Evolutionary conservation across 2,797 vertebrate species (phyloP), one percentile per base, ranked within the genome.

Genomic region (Syncerus caffer): DNA sequence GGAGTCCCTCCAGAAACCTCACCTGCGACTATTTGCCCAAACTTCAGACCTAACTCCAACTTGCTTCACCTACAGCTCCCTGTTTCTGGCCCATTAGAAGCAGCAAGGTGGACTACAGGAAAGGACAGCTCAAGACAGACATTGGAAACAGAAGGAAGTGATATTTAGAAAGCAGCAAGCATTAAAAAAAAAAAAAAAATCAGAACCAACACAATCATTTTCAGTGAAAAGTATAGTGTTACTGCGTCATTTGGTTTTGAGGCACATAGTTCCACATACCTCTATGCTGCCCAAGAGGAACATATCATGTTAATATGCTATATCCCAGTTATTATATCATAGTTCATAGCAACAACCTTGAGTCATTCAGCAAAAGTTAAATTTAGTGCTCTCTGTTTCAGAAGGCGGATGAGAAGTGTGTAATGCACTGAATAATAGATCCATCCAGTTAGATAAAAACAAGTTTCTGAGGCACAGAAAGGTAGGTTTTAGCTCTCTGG

Each of bases 321-420:
- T 45, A 76, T 14, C 71, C 25, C 85, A 64, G 3, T 7, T 21
- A 62, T 55, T 42, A 31, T 21, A 10, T 95, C 90, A 93, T 8
- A 85, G 67, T 79, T 94, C 85, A 45, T 27, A 57, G 47, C 12
- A 71, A 96, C 88, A 34, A 91, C 82, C 57, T 31, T 79, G 85
- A 97, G n/a, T 96, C 90, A 84, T 34, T 91, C 89, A 34, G 50
- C 67, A 79, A 78, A 90, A 93, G 29, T 90, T 92, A 96, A 94
- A 96, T 92, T 80, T 76, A 83, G 78, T 34, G 21, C 45, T 92
- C 15, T 94, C 78, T 64, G 19, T 82, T 90, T 93, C 74, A 58
- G 60, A 94, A 93, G 53, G 79, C 62, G 85, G 53, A 76, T 76
- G 38, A 87, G 42, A 58, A 58, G 58, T 47, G 13, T 27, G 58